Evolutionary conservation across 2,888 invertebrate species (phyloP).

Genomic region (Lasioglossum leucozonium): DNA sequence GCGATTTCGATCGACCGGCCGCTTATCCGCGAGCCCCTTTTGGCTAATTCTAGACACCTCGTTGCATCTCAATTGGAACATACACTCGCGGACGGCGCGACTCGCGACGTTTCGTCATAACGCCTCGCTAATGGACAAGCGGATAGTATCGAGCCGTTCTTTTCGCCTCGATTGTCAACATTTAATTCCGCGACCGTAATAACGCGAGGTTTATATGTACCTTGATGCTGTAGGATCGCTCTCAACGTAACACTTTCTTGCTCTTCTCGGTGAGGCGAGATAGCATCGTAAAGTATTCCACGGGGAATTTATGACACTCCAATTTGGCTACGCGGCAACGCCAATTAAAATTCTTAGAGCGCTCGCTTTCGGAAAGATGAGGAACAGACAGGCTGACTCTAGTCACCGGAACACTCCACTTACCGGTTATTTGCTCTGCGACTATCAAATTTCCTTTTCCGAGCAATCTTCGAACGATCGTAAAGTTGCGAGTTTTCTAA

Average conservation of each 20-base stretch:
- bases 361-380: background rate
- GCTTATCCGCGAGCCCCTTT: conserved; percentile 15
- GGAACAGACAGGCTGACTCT: background rate
- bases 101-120: background rate
- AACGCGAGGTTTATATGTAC: background rate
- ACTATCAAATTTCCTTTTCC: background rate
- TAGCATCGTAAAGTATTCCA: background rate
- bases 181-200: background rate
- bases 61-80: conserved; percentile 7
- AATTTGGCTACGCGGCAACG: background rate
- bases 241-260: background rate
- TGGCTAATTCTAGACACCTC: conserved; percentile 18
- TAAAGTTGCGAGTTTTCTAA: background rate
- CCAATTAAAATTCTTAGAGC: background rate
- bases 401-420: background rate
- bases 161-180: background rate
- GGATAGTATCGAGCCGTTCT: background rate
- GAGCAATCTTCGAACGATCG: background rate
- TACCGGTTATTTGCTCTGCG: background rate
- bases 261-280: background rate
- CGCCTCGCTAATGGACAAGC: background rate
- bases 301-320: background rate
- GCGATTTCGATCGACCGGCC: conserved; percentile 18
- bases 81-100: background rate
- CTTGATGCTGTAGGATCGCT: background rate